phyloP scores from a whole-genome alignment of 2,888 invertebrate species.

The Silvanus unidentatus region DNA sequence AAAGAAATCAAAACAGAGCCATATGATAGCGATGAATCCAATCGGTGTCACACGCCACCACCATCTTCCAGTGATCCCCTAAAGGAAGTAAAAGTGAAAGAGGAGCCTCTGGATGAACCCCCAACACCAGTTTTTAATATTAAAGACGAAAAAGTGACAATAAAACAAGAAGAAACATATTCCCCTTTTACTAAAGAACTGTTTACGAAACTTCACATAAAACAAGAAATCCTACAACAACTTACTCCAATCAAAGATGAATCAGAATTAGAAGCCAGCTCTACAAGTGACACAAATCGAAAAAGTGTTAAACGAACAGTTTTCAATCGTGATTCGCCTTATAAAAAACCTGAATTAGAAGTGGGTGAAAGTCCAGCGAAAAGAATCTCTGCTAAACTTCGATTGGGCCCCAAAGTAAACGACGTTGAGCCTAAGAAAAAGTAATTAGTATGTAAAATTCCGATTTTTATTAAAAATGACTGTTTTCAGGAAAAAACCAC shows the following conservation, averaged over 20 bases:
- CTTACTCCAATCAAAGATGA: conserved; percentile 22
- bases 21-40: conserved; percentile 3
- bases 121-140: background rate
- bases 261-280: conserved; percentile 1
- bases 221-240: conserved; percentile 13
- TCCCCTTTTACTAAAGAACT: conserved; percentile 30
- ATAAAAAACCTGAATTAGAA: conserved; percentile 11
- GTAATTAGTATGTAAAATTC: no score
- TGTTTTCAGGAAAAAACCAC: conserved; percentile 12
- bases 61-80: no score
- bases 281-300: background rate
- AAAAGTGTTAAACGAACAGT: conserved; percentile 21
- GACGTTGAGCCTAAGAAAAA: no score
- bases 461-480: background rate
- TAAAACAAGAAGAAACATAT: conserved; percentile 22
- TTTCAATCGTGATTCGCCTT: conserved; percentile 18
- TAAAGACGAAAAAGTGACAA: conserved; percentile 14
- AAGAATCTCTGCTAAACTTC: conserved; percentile 10
- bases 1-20: conserved; percentile 15
- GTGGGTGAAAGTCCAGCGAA: conserved; percentile 4
- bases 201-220: conserved; percentile 23
- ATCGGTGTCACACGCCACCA: no score
- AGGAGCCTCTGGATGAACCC: background rate
- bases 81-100: background rate
- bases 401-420: conserved; percentile 15